Base-by-base conservation (phyloP, 2,797 vertebrate genomes). In the Rhabdomys pumilio region DNA sequence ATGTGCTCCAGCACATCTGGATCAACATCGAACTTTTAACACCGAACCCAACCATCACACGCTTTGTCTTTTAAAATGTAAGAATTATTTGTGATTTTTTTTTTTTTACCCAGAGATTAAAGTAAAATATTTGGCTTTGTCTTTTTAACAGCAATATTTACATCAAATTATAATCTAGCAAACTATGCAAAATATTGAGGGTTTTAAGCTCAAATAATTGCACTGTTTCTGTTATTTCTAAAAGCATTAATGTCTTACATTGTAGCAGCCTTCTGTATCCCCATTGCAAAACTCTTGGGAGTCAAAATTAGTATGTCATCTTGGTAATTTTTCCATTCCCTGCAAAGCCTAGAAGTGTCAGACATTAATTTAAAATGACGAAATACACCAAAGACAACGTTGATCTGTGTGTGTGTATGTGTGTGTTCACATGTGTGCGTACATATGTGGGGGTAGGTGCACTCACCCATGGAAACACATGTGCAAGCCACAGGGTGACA, bases 61-160 rank as follows among this genome's bases (percentile, higher is more conserved):
- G 31, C 29, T 88, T 80, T 88, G 20, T 82, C 53, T 59, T 94
- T 72, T 69, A 92, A 95, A 76, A 59, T 8, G 26, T 26, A 38
- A 31, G 31, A 73, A 73, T 86, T 31, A 47, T 34, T 26, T 88
- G 19, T 59, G 59, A 50, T 73, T 2, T 2, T 82, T 94, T 2
- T 82, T 94, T 38, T 90, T 75, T 26, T 53, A 77, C 7, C 75
- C 50, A 79, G 76, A 72, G 44, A 94, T 20, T 53, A 31, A 31
- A 77, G 57, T 93, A 83, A 95, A 88, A 90, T 34, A 90, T 85
- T 19, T 41, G 41, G 10, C 20, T 90, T 90, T 84, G 17, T 53
- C 29, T 53, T 89, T 59, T 73, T 83, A 15, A 85, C 17, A 83
- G 69, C 41, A 90, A 80, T 6, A 69, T 76, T 50, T 67, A 77